Evolutionary conservation across 2,113 vertebrate genomes (phyloP), one percentile per base, ranked within the genome.

Genomic region (Electrona antarctica): DNA sequence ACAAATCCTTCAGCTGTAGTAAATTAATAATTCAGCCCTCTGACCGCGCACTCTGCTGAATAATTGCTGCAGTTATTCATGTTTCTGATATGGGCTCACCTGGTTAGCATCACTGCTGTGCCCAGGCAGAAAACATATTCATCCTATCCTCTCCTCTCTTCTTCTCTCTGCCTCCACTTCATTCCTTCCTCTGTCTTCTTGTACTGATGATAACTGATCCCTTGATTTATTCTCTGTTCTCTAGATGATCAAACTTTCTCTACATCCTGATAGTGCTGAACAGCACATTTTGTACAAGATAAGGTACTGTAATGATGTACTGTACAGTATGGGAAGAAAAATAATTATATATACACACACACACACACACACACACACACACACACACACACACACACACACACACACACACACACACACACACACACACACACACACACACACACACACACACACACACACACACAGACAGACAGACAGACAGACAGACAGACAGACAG

Each of bases 1-100:
- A 71, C 78, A 82, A 79, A 73, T 79, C 47, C 64, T 62, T 75
- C 73, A 41, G 55, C 50, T 71, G 83, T 81, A 68, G 77, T 51
- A 63, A 46, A 79, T 86, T 68, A 81, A 81, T 78, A 85, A 83
- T 86, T 79, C 15, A 85, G 48, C 3, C 48, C 55, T 29, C 47
- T 21, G 55, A 63, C 56, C 69, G 33, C 6, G 14, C 71, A 64
- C 46, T 59, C 56, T 57, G 50, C 50, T 85, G 82, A 87, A 87
- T 86, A 83, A 88, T 80, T 74, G 71, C 79, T 66, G 48, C 33
- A 70, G 63, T 85, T 81, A 69, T 78, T 83, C 66, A 80, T 87
- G 73, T 79, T 62, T 82, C 66, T 75, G 51, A 78, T 82, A 49
- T 73, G 63, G 68, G 74, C 83, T 84, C 71, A 87, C 75, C 74